phyloP scores from a whole-genome alignment of 2,797 vertebrate species.

The Argya squamiceps region DNA sequence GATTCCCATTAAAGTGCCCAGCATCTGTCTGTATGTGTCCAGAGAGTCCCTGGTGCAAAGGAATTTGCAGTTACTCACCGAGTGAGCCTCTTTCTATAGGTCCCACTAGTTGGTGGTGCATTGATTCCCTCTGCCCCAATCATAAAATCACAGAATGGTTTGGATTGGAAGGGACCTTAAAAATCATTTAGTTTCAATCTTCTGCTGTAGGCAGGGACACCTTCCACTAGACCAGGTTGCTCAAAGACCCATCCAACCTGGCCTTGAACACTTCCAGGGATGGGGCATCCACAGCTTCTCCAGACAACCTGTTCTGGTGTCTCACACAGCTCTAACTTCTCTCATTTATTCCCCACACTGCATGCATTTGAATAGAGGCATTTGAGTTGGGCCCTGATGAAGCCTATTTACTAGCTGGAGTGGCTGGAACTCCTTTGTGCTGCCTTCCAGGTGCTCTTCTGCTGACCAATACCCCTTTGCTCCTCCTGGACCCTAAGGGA shows the following conservation, averaged over 20 bases:
- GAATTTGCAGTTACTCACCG: neutral
- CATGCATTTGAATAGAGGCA: neutral
- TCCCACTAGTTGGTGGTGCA: neutral
- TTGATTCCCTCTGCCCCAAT: neutral
- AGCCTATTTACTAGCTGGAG: neutral
- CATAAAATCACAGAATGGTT: neutral
- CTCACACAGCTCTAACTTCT: neutral
- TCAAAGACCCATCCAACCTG: neutral
- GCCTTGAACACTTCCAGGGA: neutral
- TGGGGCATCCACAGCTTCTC: neutral
- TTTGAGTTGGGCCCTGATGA: neutral
- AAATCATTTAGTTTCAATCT: neutral
- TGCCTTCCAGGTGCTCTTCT: neutral
- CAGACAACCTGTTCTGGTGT: neutral
- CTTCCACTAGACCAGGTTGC: neutral
- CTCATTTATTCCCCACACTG: neutral
- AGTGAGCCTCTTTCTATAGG: neutral
- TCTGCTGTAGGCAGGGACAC: neutral
- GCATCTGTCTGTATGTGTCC: accelerated
- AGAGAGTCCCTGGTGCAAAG: neutral
- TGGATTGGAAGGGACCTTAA: neutral
- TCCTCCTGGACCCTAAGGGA: neutral
- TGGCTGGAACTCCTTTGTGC: neutral
- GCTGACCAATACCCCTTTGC: neutral
- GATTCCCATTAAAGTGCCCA: neutral